phyloP scores from a whole-genome alignment of 2,797 vertebrate species.

The Pristis pectinata region DNA sequence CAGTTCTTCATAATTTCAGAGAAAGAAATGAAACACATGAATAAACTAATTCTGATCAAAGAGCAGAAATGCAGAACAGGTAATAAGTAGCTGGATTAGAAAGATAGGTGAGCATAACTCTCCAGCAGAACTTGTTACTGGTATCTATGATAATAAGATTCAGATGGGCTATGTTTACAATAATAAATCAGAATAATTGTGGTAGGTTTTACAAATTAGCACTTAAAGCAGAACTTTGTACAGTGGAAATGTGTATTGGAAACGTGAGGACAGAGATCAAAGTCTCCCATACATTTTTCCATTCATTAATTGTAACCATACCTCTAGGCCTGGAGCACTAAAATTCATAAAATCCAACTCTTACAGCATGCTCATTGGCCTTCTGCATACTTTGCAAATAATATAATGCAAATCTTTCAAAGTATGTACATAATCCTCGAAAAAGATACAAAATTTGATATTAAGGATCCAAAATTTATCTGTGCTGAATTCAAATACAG shows the following conservation, averaged over 20 bases:
- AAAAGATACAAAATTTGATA: no score
- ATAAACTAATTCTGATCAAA: neutral
- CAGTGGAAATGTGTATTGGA: neutral
- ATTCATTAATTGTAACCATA: neutral
- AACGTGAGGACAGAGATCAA: constrained; percentile 3
- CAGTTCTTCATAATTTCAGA: neutral
- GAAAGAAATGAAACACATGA: neutral
- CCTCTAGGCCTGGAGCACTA: neutral
- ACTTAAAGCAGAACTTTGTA: neutral
- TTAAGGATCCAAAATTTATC: no score
- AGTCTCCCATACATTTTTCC: neutral
- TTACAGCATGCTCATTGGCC: neutral
- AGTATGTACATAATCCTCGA: neutral
- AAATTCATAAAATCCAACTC: neutral
- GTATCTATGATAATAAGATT: neutral
- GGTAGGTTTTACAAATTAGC: neutral
- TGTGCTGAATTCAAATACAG: no score
- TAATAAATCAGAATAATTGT: neutral
- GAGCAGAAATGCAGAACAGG: neutral
- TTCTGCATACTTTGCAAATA: neutral
- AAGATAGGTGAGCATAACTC: neutral
- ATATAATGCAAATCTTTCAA: neutral
- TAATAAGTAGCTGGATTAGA: neutral
- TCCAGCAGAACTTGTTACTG: neutral
- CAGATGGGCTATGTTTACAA: neutral